Percentiles rank a stretch among this genome's conserved stretches.
Evolutionary conservation across 2,888 invertebrate genomes (phyloP).

Genomic region (Rhagium mordax): DNA sequence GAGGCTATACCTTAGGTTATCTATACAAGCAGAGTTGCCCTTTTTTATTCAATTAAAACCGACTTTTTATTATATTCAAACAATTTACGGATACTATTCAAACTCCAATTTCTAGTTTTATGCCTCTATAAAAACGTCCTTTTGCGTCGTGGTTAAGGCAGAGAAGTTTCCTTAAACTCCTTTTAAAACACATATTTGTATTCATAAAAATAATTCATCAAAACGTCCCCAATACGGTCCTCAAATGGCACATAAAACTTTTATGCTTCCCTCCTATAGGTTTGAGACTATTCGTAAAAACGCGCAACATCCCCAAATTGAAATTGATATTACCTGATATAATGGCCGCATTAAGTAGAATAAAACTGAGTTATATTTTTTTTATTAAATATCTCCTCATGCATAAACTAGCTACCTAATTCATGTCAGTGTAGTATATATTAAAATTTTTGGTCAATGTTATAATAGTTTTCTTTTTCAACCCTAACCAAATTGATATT

Average conservation of each 20-base stretch:
- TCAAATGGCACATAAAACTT: constrained; percentile 6
- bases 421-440: no score
- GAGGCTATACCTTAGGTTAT: no score
- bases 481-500: no score
- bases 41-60: background rate
- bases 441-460: no score
- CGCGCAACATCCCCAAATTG: constrained; percentile 41
- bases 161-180: background rate
- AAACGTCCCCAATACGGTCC: background rate
- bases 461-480: no score
- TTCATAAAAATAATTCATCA: constrained; percentile 3
- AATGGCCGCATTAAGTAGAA: constrained; percentile 30
- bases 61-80: background rate
- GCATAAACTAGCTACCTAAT: background rate
- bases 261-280: background rate
- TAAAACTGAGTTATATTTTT: constrained; percentile 42
- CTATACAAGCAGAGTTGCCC: no score
- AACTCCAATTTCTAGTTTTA: background rate
- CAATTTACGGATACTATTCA: background rate
- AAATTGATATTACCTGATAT: constrained; percentile 52
- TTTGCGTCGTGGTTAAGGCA: background rate
- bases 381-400: background rate
- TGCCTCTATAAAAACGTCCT: background rate
- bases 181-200: constrained; percentile 5
- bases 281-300: background rate